A percentile compares a stretch with the other conserved stretches of the same genome.
Conservation (phyloP, 2,888 invertebrate genomes). For the Hydrotaea cyrtoneurina region DNA sequence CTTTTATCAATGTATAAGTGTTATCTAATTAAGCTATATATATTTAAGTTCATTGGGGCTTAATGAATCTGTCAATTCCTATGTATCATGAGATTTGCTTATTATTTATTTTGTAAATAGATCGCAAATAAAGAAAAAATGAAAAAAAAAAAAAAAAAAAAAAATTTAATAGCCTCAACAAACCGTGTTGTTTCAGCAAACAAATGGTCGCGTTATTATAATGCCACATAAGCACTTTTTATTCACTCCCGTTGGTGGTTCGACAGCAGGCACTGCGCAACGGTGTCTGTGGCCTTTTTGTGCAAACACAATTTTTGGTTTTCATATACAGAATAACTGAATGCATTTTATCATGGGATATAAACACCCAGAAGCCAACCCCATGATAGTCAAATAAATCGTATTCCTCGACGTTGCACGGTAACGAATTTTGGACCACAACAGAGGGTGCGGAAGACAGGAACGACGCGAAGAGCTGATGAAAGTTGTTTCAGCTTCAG, state of each 20-base stretch:
- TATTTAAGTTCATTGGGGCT: too few relatives aligned
- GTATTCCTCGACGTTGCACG: too few relatives aligned
- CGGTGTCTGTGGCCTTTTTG: background rate
- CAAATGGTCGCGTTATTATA: background rate
- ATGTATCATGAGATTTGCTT: too few relatives aligned
- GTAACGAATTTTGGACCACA: too few relatives aligned
- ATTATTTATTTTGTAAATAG: too few relatives aligned
- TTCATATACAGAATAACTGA: background rate
- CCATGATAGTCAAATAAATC: too few relatives aligned
- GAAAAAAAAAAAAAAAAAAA: too few relatives aligned
- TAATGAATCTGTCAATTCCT: too few relatives aligned
- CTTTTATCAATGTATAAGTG: too few relatives aligned
- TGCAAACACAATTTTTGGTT: background rate
- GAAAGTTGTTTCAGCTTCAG: too few relatives aligned
- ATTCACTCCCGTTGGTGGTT: background rate
- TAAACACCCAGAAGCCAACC: background rate
- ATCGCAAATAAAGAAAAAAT: too few relatives aligned
- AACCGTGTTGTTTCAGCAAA: constrained; percentile 21
- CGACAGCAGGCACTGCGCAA: background rate
- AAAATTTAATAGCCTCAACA: constrained; percentile 28
- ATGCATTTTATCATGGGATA: background rate
- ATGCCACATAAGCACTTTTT: constrained; percentile 32
- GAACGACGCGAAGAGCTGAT: background rate
- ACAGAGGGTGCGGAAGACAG: background rate
- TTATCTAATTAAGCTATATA: too few relatives aligned